phyloP scores from a whole-genome alignment of 2,797 vertebrate genomes.

The Pseudochirops corinnae region DNA sequence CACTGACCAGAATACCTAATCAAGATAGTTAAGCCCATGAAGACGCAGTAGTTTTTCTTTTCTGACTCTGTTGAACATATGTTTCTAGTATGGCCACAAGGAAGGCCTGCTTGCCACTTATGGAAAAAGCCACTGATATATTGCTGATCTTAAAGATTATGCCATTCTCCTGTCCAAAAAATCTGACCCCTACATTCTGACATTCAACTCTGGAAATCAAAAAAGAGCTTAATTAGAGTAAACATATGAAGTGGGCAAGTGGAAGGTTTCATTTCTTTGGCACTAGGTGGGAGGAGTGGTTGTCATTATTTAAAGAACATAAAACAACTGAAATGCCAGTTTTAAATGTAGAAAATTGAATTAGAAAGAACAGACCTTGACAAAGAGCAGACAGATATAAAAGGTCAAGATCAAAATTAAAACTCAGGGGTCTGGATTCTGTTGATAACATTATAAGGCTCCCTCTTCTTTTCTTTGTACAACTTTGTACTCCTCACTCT shows the following conservation, averaged over 20 bases:
- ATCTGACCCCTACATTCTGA: conserved; percentile 1
- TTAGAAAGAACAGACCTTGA: not conserved
- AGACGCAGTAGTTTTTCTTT: not conserved
- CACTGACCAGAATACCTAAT: not conserved
- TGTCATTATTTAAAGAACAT: not conserved
- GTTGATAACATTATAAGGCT: not conserved
- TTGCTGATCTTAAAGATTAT: not conserved
- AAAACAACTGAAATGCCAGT: not conserved
- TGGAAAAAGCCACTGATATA: not conserved
- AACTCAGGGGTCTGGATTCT: not conserved
- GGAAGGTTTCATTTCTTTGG: not conserved
- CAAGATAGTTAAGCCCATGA: not conserved
- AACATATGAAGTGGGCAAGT: not conserved
- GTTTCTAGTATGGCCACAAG: not conserved
- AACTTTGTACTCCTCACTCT: not conserved
- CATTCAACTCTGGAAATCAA: conserved; percentile 21
- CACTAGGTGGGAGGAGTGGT: not conserved
- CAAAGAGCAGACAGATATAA: not conserved
- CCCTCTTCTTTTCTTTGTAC: not conserved
- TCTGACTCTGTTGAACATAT: not conserved
- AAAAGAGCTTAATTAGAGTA: not conserved
- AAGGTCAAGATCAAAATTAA: not conserved
- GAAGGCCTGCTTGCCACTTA: not conserved
- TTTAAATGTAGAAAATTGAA: not conserved
- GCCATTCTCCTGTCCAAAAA: not conserved